Evolutionary conservation across 2,888 invertebrate genomes (phyloP).

Genomic region (Allacma fusca): DNA sequence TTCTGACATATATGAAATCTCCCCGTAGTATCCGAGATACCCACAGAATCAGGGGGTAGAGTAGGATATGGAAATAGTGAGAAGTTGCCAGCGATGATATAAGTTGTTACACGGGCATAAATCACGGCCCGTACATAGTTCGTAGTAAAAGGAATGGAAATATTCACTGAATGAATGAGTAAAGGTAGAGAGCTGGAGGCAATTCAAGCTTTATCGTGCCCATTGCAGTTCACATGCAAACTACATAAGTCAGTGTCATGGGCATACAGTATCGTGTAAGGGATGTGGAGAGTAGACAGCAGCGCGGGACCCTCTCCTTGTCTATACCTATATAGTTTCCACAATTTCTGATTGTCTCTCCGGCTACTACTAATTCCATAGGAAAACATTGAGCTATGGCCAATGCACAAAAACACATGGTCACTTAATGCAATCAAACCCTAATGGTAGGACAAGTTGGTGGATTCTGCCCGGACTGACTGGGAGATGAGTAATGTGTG

Average conservation of each 20-base stretch:
- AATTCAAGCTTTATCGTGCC: slow-evolving; percentile 15
- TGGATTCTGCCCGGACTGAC: neutral
- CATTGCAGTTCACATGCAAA: neutral
- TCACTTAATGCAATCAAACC: neutral
- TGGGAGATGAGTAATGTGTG: neutral
- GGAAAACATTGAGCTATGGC: neutral
- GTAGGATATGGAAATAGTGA: no score
- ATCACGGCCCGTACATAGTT: no score
- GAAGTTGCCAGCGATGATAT: no score
- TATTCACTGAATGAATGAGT: slow-evolving; percentile 39
- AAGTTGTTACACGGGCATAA: no score
- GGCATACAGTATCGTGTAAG: neutral
- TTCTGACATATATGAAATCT: no score
- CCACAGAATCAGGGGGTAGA: no score
- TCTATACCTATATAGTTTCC: no score
- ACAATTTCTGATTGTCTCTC: no score
- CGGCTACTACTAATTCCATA: no score
- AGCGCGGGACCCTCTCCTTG: no score
- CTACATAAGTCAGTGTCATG: neutral
- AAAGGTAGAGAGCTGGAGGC: slow-evolving; percentile 35
- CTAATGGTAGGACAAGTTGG: neutral
- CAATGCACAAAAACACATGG: neutral
- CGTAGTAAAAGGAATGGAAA: slow-evolving; percentile 4
- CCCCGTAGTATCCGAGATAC: no score
- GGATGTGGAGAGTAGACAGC: no score